phyloP scores from a whole-genome alignment of 2,113 vertebrate genomes.

The Bucco capensis region DNA sequence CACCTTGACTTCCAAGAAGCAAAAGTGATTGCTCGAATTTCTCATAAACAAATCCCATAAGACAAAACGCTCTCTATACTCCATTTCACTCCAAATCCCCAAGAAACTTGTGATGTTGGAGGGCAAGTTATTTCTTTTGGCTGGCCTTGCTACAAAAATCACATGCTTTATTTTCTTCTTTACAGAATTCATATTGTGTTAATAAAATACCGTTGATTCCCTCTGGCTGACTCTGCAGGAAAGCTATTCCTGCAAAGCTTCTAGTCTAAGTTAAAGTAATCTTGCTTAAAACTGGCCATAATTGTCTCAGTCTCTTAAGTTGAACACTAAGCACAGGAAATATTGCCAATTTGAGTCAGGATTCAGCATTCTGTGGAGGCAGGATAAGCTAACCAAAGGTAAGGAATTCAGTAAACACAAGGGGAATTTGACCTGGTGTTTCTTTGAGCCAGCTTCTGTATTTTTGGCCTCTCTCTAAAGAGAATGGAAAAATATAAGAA shows the following conservation, averaged over 20 bases:
- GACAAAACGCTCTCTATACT: neutral
- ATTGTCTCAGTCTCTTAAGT: slow-evolving; percentile 38
- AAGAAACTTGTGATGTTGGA: slow-evolving; percentile 29
- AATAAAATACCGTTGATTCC: slow-evolving; percentile 53
- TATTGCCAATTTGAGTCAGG: neutral
- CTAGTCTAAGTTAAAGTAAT: slow-evolving; percentile 42
- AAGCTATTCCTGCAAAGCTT: slow-evolving; percentile 6
- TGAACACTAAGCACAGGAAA: slow-evolving; percentile 12
- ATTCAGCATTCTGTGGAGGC: neutral
- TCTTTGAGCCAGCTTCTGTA: slow-evolving; percentile 38
- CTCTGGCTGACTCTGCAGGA: slow-evolving; percentile 52
- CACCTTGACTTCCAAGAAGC: slow-evolving; percentile 8
- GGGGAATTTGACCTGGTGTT: neutral
- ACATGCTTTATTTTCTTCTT: slow-evolving; percentile 54
- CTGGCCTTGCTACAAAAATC: slow-evolving; percentile 6
- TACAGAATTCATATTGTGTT: slow-evolving; percentile 59
- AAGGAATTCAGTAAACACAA: slow-evolving; percentile 6
- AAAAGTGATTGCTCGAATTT: neutral
- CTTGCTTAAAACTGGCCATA: slow-evolving; percentile 29
- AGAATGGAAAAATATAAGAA: neutral
- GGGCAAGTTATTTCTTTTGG: slow-evolving; percentile 45
- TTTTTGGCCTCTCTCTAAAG: neutral
- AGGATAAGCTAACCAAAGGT: slow-evolving; percentile 20
- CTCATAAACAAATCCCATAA: neutral
- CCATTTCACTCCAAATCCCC: neutral